Base-by-base conservation (phyloP, 1,140 invertebrate species). In the Plutomurus gul region DNA sequence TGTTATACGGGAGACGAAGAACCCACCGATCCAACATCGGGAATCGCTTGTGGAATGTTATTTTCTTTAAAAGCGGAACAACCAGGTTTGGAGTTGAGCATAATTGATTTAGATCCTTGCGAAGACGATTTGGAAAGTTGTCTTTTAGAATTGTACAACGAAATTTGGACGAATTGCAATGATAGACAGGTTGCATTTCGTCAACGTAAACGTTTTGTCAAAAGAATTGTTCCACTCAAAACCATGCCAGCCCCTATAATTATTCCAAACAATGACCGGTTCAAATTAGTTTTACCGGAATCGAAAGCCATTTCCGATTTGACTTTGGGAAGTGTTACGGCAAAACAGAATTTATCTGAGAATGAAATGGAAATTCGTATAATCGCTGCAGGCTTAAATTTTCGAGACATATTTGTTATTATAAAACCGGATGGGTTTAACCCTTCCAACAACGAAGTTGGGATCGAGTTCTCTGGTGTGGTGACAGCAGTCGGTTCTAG, bases 31-130 rank as follows among this genome's bases (percentile, higher is more conserved):
- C 40, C 77, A 0, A 40, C 33, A 3, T 18, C 40, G 13, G 72
- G 40, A 1, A 37, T 75, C 3, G 3, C 75, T 0, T 46, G 60
- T 8, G 76, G 77, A 11, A 36, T 79, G 13, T 18, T 74, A 4
- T 13, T 65, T 16, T 33, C 33, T 11, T 78, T 82, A 37, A 46
- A 33, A 27, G 77, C 46, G 10, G 81, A 82, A 33, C 39, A 77
- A 36, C 74, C 25, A 6, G 60, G 78, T 36, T 39, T 75, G 36
- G 25, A 47, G 37, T 40, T 43, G 20, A 16, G 37, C 25, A n/a
- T 36, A 18, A 27, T 81, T 4, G 81, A 82, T 75, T 20, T 77
- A 20, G 60, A 79, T 46, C 75, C 56, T 1, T 73, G 76, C 33
- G 49, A 75, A 3, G n/a, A 13, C 0, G 25, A 72, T 43, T 4